A percentile compares a stretch with the other conserved stretches of the same genome.
These are phyloP conservation scores for Microhierax caerulescens DNA, from an alignment of 2,797 vertebrate species.

Conservation along the genomic window DNA sequence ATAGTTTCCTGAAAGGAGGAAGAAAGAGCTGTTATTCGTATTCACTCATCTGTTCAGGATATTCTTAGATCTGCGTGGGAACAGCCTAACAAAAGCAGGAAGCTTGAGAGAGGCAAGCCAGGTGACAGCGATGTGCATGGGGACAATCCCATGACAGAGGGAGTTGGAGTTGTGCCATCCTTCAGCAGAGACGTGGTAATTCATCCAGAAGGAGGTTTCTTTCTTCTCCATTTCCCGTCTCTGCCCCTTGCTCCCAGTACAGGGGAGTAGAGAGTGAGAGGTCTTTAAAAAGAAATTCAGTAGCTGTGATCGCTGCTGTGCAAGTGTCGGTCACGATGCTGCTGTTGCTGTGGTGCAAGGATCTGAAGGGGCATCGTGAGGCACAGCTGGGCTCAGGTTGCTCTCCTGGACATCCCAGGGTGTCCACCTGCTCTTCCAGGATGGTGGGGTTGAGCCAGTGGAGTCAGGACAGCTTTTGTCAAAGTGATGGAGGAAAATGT, in stretches of 20 bases:
- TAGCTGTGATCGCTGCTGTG: not conserved
- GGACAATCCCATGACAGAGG: not conserved
- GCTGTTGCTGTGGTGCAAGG: not conserved
- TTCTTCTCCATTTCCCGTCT: not conserved
- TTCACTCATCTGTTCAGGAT: conserved; percentile 18
- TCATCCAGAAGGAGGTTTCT: not conserved
- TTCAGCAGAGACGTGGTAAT: not conserved
- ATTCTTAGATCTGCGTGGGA: conserved; percentile 48
- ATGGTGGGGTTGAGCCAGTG: not conserved
- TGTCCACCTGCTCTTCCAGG: not conserved
- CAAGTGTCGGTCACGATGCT: not conserved
- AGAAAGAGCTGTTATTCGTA: not conserved
- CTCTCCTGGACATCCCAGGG: not conserved
- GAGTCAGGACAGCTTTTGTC: not conserved
- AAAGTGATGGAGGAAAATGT: not conserved
- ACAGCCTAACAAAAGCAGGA: conserved; percentile 25
- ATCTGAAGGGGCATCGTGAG: not conserved
- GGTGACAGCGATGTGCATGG: not conserved
- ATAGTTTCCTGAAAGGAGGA: conserved; percentile 32
- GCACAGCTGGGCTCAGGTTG: not conserved
- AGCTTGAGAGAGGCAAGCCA: not conserved
- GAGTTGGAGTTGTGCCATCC: not conserved
- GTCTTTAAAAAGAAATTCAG: not conserved
- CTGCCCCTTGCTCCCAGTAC: not conserved
- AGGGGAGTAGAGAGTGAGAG: not conserved